These are phyloP conservation scores for Sarcophilus harrisii DNA, from an alignment of 2,797 vertebrate species.

Conservation along the genomic window DNA sequence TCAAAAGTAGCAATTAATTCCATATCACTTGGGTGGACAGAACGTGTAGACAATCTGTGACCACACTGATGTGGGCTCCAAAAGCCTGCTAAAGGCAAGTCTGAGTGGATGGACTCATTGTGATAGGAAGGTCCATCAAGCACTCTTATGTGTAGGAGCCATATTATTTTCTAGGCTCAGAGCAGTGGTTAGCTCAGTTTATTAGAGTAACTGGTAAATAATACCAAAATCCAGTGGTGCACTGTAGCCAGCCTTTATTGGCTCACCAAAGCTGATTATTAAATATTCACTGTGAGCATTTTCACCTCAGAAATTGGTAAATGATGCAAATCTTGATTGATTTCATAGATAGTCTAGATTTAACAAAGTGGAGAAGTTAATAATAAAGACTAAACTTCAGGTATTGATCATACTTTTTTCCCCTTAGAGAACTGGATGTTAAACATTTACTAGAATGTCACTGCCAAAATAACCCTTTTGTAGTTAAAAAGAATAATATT, in stretches of 20 bases:
- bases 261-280: not conserved
- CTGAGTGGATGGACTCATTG: not conserved
- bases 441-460: not conserved
- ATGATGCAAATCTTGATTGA: not conserved
- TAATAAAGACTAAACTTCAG: no score
- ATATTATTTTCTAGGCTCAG: not conserved
- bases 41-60: not conserved
- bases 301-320: not conserved
- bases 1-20: not conserved
- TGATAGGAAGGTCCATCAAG: not conserved
- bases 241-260: not conserved
- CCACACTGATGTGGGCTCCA: not conserved
- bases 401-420: no score
- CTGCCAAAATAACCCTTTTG: not conserved
- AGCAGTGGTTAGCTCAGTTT: conserved; percentile 18
- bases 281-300: not conserved
- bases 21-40: not conserved
- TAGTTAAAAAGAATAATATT: not conserved
- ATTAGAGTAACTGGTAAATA: not conserved
- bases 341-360: not conserved
- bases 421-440: no score
- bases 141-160: conserved; percentile 8
- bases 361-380: not conserved
- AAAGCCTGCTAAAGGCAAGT: not conserved
- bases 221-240: not conserved